Percentiles rank a stretch among this genome's conserved stretches.
Evolutionary conservation across 2,888 invertebrate genomes (phyloP).

Genomic region (Cheiracanthium punctorium): DNA sequence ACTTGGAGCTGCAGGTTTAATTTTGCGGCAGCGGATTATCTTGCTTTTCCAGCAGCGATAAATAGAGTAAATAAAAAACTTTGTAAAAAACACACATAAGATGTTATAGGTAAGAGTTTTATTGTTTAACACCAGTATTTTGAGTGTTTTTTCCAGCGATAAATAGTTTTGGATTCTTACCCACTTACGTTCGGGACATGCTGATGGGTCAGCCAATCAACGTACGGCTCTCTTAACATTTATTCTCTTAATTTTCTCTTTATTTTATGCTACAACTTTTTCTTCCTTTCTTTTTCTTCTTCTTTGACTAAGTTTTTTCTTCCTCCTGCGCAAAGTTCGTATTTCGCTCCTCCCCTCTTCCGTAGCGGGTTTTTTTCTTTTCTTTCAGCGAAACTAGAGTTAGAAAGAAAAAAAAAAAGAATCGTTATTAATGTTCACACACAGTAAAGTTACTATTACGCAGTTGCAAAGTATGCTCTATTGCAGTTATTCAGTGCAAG

Average conservation of each 20-base stretch:
- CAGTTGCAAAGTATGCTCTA: too few species aligned
- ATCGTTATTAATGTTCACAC: too few species aligned
- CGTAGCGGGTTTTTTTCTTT: not conserved
- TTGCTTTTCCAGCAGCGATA: constrained; percentile 2
- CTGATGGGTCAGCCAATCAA: not conserved
- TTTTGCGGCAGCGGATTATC: constrained; percentile 36
- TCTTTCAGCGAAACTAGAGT: not conserved
- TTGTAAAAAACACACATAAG: too few species aligned
- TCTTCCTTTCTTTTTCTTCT: not conserved
- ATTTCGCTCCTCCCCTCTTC: not conserved
- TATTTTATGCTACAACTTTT: not conserved
- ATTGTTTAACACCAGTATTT: too few species aligned
- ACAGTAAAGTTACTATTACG: too few species aligned
- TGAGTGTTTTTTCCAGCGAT: too few species aligned
- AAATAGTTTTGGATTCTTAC: constrained; percentile 52
- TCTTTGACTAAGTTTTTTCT: not conserved
- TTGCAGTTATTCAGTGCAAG: too few species aligned
- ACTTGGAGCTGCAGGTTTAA: constrained; percentile 32
- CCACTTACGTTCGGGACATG: constrained; percentile 32
- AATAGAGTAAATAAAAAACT: too few species aligned
- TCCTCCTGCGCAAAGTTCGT: not conserved
- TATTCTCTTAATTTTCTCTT: not conserved
- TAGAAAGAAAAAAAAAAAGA: not conserved
- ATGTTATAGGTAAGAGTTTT: too few species aligned
- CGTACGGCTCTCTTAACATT: not conserved